Evolutionary conservation across 2,888 invertebrate species (phyloP), one percentile per base, ranked within the genome.

Genomic region (Oegoconia quadripuncta): DNA sequence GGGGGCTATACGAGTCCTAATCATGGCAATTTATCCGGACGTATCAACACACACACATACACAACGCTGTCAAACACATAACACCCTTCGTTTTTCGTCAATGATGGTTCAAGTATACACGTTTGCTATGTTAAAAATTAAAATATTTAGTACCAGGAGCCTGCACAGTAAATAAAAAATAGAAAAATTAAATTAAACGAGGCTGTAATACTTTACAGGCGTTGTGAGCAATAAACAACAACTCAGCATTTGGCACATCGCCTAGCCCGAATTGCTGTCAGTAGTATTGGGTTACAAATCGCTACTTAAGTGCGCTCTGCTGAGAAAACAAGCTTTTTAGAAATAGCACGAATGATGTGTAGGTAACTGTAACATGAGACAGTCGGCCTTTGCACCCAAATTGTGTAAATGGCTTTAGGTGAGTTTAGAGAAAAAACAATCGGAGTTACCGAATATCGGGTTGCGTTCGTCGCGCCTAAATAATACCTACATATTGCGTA

Each of bases 311-410:
- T 64, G 81, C 78, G 76, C 74, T 77, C 74, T 52, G 75, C 66
- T 84, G 77, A 60, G 73, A 86, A 83, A 86, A 87, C 83, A 87
- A 69, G 75, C 77, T 76, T 78, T 84, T 86, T 83, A 75, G 81
- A 86, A 87, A 86, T 82, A 82, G 81, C 80, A 71, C 71, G 59
- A 55, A 57, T 49, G 55, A 66, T 59, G 64, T 64, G 81, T n/a
- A n/a, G n/a, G n/a, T n/a, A n/a, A n/a, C n/a, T n/a, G n/a, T 57
- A 82, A 83, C 63, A 42, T 41, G 75, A 86, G 41, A 54, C 54
- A 44, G 39, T 52, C 74, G 76, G 77, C 82, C 81, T 84, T 77
- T 82, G 77, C 82, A 62, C 81, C 71, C 64, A 68, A 75, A 75
- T 67, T 76, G 76, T 79, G 68, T 78, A 77, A 81, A 86, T 79